Evolutionary conservation across 2,888 invertebrate genomes (phyloP), one percentile per base, ranked within the genome.

Genomic region (Pyrrhia umbra): DNA sequence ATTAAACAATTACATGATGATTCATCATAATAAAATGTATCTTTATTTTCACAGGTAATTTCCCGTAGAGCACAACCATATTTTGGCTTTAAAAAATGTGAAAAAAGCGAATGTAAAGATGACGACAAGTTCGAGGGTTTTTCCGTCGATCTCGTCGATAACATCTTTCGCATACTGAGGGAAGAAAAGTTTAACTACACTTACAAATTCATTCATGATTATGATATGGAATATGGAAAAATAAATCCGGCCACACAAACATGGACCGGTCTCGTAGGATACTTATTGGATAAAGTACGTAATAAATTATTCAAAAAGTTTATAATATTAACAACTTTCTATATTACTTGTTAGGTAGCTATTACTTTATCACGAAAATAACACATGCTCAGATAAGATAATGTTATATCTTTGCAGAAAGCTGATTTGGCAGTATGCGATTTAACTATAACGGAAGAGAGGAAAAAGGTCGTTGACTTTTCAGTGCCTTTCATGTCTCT

Each of bases 401-500:
- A 21, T 2, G n/a, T 30, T 54, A 20, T 58, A 40, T 42, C 21
- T 49, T 81, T 76, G 2, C 87, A 94, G 94, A 88, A 87, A 87
- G 92, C 92, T 21, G 93, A 93, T 74, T 79, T 94, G 67, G 93
- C 93, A 1, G 89, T 93, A 13, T 92, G 92, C 59, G 98, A 97
- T 85, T 93, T 99, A 76, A 99, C 99, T 5, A 99, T 99, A 65
- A 99, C 98, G 0, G 98, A 98, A 88, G 97, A 97, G 50, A 95
- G 99, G 50, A 97, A 99, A 76, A 96, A 96, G 82, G 97, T 97
- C 6, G 98, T 98, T 0, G 98, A 99, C 89, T 99, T 99, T 87
- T 98, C 98, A 0, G 98, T 98, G 90, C 99, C 99, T 0, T 99
- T 99, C 89, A 99, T 99, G 98, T 97, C 98, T 76, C 92, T 99